phyloP scores from a whole-genome alignment of 2,113 vertebrate genomes.

The Dasyprocta punctata region DNA sequence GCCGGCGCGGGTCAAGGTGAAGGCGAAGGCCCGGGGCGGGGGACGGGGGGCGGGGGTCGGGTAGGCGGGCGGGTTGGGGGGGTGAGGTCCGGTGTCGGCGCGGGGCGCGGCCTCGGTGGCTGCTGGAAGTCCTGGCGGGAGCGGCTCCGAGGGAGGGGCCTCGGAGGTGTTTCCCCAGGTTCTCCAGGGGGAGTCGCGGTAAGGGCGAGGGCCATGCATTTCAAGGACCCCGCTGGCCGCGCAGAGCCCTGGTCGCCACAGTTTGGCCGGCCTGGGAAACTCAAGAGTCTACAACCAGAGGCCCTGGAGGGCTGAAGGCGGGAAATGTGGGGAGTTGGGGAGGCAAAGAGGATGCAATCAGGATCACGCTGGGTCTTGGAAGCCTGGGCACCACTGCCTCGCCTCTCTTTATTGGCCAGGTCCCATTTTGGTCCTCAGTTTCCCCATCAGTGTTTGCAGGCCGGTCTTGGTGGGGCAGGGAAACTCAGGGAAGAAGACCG shows the following conservation, averaged over 20 bases:
- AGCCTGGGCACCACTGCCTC: too few species aligned
- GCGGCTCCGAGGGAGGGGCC: background rate
- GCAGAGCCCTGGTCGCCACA: background rate
- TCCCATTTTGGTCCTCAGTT: background rate
- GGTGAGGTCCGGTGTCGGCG: background rate
- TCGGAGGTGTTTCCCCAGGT: background rate
- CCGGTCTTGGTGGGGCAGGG: background rate
- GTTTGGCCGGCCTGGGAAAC: background rate
- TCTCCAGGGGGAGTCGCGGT: background rate
- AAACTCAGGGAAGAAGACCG: background rate
- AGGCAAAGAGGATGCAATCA: background rate
- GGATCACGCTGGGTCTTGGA: background rate
- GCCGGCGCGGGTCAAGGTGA: conserved; percentile 73
- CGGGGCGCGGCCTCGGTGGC: background rate
- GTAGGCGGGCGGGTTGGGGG: too few species aligned
- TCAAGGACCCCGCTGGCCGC: accelerated
- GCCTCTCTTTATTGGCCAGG: background rate
- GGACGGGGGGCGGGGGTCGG: background rate
- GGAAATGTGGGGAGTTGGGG: too few species aligned
- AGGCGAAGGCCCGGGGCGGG: background rate
- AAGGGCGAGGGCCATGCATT: background rate
- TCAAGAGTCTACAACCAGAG: background rate
- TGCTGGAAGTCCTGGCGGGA: background rate
- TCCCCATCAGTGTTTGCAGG: background rate
- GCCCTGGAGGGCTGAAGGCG: background rate